Conservation (phyloP, 2,888 invertebrate genomes). For the Tortrix viridana region DNA sequence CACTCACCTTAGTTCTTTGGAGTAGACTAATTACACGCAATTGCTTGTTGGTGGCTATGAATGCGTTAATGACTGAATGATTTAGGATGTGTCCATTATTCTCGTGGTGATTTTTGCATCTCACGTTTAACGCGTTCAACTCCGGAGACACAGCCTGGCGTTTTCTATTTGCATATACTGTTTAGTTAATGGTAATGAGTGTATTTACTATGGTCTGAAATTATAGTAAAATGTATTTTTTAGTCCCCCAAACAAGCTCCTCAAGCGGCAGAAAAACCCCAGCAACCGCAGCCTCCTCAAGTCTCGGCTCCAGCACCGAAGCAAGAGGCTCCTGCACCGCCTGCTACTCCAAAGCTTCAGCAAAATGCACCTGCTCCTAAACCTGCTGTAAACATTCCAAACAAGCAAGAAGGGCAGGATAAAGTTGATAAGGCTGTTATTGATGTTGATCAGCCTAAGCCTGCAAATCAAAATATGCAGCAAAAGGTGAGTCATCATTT, state of each 20-base stretch:
- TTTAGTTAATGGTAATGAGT: too few relatives aligned
- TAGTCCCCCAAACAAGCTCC: conserved; percentile 42
- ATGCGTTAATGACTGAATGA: too few relatives aligned
- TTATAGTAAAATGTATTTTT: not conserved
- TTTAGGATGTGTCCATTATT: too few relatives aligned
- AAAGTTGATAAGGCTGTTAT: conserved; percentile 61
- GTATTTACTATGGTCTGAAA: not conserved
- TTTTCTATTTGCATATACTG: too few relatives aligned
- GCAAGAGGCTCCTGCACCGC: conserved; percentile 31
- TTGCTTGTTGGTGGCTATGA: too few relatives aligned
- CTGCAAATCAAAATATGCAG: conserved; percentile 52
- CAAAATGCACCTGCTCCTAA: conserved; percentile 39
- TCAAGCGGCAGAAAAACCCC: conserved; percentile 40
- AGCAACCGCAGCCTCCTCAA: conserved; percentile 47
- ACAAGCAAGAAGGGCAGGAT: conserved; percentile 57
- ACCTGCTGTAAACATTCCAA: conserved; percentile 48
- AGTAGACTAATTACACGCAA: too few relatives aligned
- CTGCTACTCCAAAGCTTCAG: conserved; percentile 17
- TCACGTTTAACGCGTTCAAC: too few relatives aligned
- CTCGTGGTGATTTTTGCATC: too few relatives aligned
- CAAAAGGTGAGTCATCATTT: conserved; percentile 50
- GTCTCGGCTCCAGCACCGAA: conserved; percentile 43
- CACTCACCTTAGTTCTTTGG: not conserved
- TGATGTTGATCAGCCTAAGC: conserved; percentile 48
- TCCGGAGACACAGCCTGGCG: too few relatives aligned